Conservation (phyloP, 1,140 invertebrate species). For the Chymomyza costata region DNA sequence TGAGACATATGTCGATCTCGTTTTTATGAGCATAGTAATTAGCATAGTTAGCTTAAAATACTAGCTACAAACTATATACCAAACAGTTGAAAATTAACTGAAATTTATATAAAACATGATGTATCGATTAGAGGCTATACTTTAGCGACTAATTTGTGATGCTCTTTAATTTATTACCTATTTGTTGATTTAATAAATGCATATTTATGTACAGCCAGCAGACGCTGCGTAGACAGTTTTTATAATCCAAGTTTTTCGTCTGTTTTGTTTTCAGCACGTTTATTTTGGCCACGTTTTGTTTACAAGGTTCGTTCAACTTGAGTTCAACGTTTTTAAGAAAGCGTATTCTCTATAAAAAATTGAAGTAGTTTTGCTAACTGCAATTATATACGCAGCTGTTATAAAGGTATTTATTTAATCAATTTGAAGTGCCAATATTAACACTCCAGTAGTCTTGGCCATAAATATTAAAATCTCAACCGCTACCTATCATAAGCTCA, state of each 20-base stretch:
- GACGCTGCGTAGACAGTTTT: conserved; percentile 48
- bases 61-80: too few relatives aligned
- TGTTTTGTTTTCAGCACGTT: conserved; percentile 20
- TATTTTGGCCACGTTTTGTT: conserved; percentile 32
- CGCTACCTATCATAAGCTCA: too few relatives aligned
- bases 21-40: conserved; percentile 22
- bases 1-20: conserved; percentile 16
- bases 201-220: conserved; percentile 32
- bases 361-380: too few relatives aligned
- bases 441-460: too few relatives aligned
- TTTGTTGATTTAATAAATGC: not conserved
- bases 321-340: too few relatives aligned
- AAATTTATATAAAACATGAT: conserved; percentile 4
- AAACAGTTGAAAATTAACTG: not conserved
- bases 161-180: not conserved
- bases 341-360: too few relatives aligned
- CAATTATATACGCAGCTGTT: too few relatives aligned
- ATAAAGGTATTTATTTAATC: too few relatives aligned
- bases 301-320: conserved; percentile 19
- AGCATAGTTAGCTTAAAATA: too few relatives aligned
- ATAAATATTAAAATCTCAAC: too few relatives aligned
- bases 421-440: too few relatives aligned
- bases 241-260: not conserved
- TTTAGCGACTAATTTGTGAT: conserved; percentile 15
- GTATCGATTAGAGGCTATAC: not conserved